phyloP scores from a whole-genome alignment of 2,797 vertebrate species.

The Micropoecilia bifurca region DNA sequence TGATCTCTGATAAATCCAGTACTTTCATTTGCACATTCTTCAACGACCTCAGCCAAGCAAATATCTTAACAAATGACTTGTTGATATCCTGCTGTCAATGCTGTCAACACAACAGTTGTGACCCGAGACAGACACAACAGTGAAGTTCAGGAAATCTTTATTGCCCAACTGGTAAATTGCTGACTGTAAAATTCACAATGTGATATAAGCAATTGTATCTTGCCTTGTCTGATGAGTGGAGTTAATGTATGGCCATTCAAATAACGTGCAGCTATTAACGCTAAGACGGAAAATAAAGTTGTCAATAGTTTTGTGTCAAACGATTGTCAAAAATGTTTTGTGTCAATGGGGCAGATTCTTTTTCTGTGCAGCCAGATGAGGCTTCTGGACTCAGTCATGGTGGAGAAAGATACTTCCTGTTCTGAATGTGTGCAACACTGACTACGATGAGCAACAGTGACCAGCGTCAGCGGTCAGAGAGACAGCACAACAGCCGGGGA shows the following conservation, averaged over 20 bases:
- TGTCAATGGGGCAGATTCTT: background rate
- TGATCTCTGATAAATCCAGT: too few relatives aligned
- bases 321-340: background rate
- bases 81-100: too few relatives aligned
- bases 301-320: background rate
- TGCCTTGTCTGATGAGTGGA: background rate
- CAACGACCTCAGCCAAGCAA: too few relatives aligned
- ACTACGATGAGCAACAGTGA: constrained; percentile 60
- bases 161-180: background rate
- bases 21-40: too few relatives aligned
- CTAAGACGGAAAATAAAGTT: background rate
- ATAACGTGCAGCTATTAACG: background rate
- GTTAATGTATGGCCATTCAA: background rate
- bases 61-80: too few relatives aligned
- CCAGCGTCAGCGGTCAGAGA: constrained; percentile 26
- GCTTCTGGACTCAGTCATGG: background rate
- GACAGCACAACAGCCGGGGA: constrained; percentile 61
- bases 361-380: background rate
- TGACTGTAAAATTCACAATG: background rate
- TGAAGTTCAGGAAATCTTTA: too few relatives aligned
- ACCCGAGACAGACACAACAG: too few relatives aligned
- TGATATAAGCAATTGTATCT: background rate
- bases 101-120: too few relatives aligned
- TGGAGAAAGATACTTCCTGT: constrained; percentile 5
- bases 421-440: constrained; percentile 53